These are phyloP conservation scores for Ormyrus labotus DNA, from an alignment of 2,888 invertebrate genomes.

Conservation along the genomic window DNA sequence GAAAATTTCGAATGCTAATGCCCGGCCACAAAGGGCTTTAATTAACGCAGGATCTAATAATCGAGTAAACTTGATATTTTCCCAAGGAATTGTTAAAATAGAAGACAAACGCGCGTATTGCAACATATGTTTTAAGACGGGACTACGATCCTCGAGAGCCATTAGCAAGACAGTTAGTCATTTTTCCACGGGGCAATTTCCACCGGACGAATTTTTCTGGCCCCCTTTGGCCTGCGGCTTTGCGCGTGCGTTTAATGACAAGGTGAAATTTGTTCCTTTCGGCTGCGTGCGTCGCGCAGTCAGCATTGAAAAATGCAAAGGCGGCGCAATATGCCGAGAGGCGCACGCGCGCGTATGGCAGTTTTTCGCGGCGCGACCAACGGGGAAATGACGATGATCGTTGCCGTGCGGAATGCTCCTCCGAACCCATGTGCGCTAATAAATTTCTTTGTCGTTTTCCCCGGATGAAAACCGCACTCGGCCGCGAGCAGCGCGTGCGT, in stretches of 20 bases:
- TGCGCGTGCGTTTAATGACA: constrained; percentile 72
- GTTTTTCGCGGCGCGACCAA: constrained; percentile 35
- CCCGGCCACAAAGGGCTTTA: constrained; percentile 16
- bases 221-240: too few species aligned
- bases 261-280: constrained; percentile 64
- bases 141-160: too few species aligned
- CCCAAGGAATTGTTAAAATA: too few species aligned
- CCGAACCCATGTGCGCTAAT: constrained; percentile 19
- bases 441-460: constrained; percentile 46
- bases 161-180: too few species aligned
- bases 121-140: too few species aligned
- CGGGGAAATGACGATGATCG: not conserved
- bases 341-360: constrained; percentile 45
- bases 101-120: too few species aligned
- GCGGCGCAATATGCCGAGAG: constrained; percentile 52
- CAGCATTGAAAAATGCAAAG: constrained; percentile 72
- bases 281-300: constrained; percentile 64
- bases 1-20: constrained; percentile 44
- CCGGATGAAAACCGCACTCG: constrained; percentile 43
- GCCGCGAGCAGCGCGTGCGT: not conserved
- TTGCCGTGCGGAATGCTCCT: not conserved
- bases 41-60: constrained; percentile 37
- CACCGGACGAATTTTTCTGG: too few species aligned
- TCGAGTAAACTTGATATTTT: not conserved
- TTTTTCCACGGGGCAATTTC: too few species aligned